Evolutionary conservation across 2,888 invertebrate species (phyloP).

Genomic region (Abscondita cerata): DNA sequence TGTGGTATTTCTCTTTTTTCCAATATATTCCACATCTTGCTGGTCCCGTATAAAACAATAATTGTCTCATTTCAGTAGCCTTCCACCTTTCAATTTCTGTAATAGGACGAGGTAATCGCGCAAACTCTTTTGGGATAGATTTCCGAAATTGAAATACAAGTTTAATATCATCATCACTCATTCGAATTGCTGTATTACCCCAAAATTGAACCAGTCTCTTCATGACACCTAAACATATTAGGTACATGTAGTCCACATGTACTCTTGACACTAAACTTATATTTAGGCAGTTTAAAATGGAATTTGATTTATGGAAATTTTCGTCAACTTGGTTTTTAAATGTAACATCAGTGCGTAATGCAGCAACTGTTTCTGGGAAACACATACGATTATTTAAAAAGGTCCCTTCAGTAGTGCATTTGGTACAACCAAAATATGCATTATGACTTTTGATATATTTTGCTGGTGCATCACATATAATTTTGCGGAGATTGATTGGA

Average conservation of each 20-base stretch:
- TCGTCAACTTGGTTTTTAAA: constrained; percentile 36
- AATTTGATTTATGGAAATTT: constrained; percentile 39
- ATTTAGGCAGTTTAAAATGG: constrained; percentile 35
- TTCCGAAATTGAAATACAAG: too few species aligned
- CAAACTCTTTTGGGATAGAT: too few species aligned
- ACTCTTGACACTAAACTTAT: constrained; percentile 42
- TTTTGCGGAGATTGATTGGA: too few species aligned
- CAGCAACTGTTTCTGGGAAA: constrained; percentile 33
- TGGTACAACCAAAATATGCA: constrained; percentile 42
- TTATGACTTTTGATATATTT: constrained; percentile 39
- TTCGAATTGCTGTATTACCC: too few species aligned
- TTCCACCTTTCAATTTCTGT: too few species aligned
- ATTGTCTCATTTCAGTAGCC: too few species aligned
- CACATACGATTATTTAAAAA: constrained; percentile 36
- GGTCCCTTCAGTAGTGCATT: constrained; percentile 41
- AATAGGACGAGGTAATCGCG: too few species aligned
- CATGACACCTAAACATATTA: constrained; percentile 41
- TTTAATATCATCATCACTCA: too few species aligned
- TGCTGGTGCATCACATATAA: constrained; percentile 44
- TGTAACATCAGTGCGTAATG: constrained; percentile 35
- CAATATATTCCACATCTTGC: too few species aligned
- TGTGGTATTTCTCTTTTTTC: too few species aligned
- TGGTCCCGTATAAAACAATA: too few species aligned
- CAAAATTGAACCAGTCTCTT: constrained; percentile 40
- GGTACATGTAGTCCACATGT: constrained; percentile 44